Percentiles rank a stretch among this genome's conserved stretches.
Evolutionary conservation across 2,113 vertebrate genomes (phyloP).

Genomic region (Pithys albifrons): DNA sequence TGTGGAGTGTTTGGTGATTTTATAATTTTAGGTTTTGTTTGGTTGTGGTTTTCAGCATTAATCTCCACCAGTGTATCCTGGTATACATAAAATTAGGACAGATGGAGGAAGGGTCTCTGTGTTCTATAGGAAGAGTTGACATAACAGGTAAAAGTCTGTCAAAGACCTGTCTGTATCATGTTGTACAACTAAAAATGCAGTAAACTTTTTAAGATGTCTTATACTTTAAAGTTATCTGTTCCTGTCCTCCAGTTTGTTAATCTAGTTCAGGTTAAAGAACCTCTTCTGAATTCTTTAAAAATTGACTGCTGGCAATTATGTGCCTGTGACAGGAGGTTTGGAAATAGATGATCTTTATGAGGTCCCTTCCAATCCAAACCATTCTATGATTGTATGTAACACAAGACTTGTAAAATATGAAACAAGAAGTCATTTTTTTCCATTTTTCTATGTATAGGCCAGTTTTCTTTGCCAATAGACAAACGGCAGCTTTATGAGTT

Average conservation of each 20-base stretch:
- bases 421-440: background rate
- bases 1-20: background rate
- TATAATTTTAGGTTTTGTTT: background rate
- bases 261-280: background rate
- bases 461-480: constrained; percentile 96
- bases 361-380: background rate
- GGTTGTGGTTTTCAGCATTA: background rate
- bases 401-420: background rate
- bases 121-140: background rate
- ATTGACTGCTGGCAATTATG: background rate
- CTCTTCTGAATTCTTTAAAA: background rate
- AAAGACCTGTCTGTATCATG: background rate
- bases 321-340: background rate
- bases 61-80: background rate
- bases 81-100: background rate
- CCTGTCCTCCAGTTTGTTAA: background rate
- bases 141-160: background rate
- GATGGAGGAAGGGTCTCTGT: background rate
- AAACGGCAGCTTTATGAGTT: constrained; percentile 98
- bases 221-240: background rate
- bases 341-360: background rate
- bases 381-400: background rate
- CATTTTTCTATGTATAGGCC: constrained; percentile 75
- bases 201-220: background rate
- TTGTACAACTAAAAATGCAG: background rate